phyloP scores from a whole-genome alignment of 2,888 invertebrate genomes.

The Bombylius discolor region DNA sequence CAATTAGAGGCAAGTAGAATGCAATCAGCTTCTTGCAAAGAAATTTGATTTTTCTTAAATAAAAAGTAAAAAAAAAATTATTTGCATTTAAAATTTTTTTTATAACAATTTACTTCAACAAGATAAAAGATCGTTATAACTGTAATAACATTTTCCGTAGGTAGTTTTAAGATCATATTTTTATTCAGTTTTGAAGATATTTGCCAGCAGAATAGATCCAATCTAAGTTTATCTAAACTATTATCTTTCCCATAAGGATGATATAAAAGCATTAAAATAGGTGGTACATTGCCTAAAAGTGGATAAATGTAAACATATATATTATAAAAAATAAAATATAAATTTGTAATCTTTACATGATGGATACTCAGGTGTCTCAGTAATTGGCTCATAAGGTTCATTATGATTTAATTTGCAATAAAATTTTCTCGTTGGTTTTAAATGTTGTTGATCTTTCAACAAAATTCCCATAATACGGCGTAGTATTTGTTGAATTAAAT shows the following conservation, averaged over 20 bases:
- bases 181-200: background rate
- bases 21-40: background rate
- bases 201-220: background rate
- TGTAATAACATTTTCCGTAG: background rate
- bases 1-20: background rate
- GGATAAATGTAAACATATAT: background rate
- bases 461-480: conserved; percentile 6
- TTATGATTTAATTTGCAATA: background rate
- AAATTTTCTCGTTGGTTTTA: background rate
- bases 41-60: background rate
- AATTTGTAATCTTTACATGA: background rate
- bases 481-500: background rate
- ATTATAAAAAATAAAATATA: background rate
- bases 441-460: background rate
- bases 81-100: background rate
- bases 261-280: background rate
- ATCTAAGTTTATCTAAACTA: background rate
- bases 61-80: background rate
- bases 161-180: background rate
- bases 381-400: background rate
- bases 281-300: conserved; percentile 4
- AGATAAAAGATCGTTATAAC: background rate
- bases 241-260: background rate
- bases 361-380: conserved; percentile 1
- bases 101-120: background rate